These are phyloP conservation scores for Silurus asotus DNA, from an alignment of 2,113 vertebrate species.

Conservation along the genomic window DNA sequence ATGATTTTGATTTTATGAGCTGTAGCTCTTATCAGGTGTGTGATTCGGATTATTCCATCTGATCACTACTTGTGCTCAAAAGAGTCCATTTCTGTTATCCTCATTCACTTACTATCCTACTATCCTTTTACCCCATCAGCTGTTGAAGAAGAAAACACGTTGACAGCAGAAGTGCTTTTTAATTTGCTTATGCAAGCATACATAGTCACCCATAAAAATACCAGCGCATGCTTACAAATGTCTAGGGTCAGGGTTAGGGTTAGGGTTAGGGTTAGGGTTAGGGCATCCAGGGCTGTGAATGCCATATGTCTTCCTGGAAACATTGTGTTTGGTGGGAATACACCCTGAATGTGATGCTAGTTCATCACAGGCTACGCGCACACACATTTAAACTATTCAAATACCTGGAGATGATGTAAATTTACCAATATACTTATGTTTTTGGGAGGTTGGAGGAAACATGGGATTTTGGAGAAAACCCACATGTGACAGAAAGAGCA, in stretches of 20 bases:
- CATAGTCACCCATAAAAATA: neutral
- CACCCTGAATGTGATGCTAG: neutral
- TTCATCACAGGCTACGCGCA: neutral
- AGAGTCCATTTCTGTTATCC: neutral
- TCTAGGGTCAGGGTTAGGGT: no score
- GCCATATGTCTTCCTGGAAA: neutral
- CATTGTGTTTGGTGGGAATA: neutral
- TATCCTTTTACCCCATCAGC: neutral
- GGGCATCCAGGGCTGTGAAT: neutral
- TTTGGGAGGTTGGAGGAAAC: neutral
- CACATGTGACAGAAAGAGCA: neutral
- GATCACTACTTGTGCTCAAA: neutral
- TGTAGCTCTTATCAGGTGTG: neutral
- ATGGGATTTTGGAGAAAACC: neutral
- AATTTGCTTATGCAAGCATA: neutral
- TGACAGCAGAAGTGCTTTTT: neutral
- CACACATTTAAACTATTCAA: neutral
- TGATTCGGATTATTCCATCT: neutral
- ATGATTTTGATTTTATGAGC: neutral
- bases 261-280: no score
- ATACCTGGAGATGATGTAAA: neutral
- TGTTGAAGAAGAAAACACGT: neutral
- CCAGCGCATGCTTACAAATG: neutral
- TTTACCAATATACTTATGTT: neutral
- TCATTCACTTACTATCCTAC: neutral